Conservation (phyloP, 2,113 vertebrate genomes). For the Macroglossus sobrinus region DNA sequence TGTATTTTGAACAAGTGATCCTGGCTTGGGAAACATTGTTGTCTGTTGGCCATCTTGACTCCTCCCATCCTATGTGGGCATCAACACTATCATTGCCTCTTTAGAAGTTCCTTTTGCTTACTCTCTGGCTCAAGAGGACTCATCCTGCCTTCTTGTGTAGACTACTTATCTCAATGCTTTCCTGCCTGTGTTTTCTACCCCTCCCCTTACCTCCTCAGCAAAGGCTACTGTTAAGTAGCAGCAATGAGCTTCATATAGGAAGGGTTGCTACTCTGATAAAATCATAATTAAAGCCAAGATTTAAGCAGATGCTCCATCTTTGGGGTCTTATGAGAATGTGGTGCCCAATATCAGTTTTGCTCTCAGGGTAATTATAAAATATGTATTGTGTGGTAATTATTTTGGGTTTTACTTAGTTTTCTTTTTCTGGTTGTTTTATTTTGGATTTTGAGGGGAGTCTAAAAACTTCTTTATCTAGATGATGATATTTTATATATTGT, state of each 20-base stretch:
- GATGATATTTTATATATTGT: conserved; percentile 11
- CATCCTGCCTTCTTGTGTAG: not conserved
- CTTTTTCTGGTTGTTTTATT: not conserved
- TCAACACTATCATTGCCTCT: not conserved
- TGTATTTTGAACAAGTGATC: conserved; percentile 38
- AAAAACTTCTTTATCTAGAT: conserved; percentile 8
- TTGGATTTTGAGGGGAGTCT: not conserved
- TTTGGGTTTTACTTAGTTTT: conserved; percentile 55
- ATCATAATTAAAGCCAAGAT: not conserved
- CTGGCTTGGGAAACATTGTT: not conserved
- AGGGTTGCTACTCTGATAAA: not conserved
- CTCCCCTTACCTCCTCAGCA: not conserved
- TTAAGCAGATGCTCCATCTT: conserved; percentile 17
- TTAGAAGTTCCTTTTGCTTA: conserved; percentile 1
- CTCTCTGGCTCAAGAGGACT: not conserved
- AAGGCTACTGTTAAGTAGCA: conserved; percentile 18
- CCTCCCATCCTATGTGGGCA: not conserved
- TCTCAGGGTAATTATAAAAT: not conserved
- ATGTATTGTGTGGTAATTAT: not conserved
- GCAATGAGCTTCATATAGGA: not conserved
- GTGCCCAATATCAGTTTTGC: not conserved
- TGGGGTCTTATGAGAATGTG: not conserved
- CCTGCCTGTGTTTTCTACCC: not conserved
- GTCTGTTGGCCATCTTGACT: not conserved
- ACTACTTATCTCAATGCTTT: not conserved